Evolutionary conservation across 2,113 vertebrate species (phyloP).

Genomic region (Myiozetetes cayanensis): DNA sequence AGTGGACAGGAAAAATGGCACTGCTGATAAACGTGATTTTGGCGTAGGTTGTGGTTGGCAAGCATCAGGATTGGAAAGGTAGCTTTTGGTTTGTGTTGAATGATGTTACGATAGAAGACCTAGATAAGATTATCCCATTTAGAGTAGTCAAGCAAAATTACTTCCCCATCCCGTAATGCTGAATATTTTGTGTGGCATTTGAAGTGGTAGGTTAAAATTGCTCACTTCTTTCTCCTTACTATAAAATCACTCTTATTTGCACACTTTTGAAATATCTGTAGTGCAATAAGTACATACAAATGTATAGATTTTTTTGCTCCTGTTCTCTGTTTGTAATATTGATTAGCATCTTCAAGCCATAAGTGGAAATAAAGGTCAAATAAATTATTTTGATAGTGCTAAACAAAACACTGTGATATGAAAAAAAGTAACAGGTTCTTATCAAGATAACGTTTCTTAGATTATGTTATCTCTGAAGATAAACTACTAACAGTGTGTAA

Average conservation of each 20-base stretch:
- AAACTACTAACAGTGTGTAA: background rate
- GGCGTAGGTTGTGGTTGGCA: background rate
- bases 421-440: background rate
- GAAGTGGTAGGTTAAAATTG: background rate
- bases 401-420: background rate
- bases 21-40: constrained; percentile 5
- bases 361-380: background rate
- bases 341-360: background rate
- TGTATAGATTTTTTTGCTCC: background rate
- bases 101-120: background rate
- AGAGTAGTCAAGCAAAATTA: background rate
- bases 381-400: background rate
- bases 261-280: background rate
- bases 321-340: background rate
- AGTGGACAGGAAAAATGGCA: background rate
- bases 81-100: background rate
- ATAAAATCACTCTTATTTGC: background rate
- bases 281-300: background rate
- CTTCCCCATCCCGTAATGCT: background rate
- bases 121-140: background rate
- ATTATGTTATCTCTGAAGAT: background rate
- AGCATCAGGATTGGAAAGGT: background rate
- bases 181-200: background rate
- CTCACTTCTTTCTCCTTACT: background rate
- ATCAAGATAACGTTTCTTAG: background rate